phyloP scores from a whole-genome alignment of 2,113 vertebrate species.

The Budorcas taxicolor region DNA sequence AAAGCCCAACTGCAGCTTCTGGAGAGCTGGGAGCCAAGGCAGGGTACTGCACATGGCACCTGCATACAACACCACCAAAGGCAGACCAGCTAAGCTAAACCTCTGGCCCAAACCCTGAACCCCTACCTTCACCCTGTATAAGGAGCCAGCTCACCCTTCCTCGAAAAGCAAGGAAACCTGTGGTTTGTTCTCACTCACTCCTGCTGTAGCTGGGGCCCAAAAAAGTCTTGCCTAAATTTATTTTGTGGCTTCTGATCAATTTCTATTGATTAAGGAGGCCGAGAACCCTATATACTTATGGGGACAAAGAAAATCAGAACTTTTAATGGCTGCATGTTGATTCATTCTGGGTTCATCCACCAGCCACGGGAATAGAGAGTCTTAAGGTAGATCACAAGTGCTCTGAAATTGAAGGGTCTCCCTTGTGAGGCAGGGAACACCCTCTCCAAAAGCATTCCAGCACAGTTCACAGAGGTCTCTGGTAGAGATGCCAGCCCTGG shows the following conservation, averaged over 20 bases:
- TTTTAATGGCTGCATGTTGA: neutral
- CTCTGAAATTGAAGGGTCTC: neutral
- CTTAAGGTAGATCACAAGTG: neutral
- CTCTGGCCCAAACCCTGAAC: neutral
- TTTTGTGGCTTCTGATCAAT: neutral
- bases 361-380: fast-evolving
- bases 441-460: neutral
- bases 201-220: neutral
- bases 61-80: neutral
- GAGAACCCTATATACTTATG: neutral
- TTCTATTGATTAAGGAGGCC: neutral
- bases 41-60: neutral
- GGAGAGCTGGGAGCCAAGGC: neutral
- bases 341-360: neutral
- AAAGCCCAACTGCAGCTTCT: neutral
- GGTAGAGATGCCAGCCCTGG: neutral
- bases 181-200: neutral
- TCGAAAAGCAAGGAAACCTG: neutral
- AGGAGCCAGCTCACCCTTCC: neutral
- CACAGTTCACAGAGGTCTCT: too few species aligned
- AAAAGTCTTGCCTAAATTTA: neutral
- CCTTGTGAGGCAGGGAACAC: neutral
- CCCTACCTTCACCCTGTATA: neutral
- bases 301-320: neutral
- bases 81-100: too few species aligned